Conservation (phyloP, 2,797 vertebrate genomes). For the Notolabrus celidotus region DNA sequence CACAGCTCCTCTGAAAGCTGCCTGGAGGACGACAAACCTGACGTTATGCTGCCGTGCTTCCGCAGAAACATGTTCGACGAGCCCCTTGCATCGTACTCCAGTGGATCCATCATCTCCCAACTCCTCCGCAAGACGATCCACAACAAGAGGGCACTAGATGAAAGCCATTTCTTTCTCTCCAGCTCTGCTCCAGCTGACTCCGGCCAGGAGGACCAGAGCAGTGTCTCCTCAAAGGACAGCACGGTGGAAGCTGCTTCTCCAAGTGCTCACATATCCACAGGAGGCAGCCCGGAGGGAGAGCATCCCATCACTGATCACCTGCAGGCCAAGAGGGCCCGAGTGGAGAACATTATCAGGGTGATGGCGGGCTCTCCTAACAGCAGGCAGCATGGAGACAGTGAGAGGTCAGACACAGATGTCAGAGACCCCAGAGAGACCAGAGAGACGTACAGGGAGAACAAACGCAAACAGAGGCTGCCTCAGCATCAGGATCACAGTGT, state of each 20-base stretch:
- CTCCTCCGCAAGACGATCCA: conserved; percentile 85
- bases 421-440: conserved; percentile 74
- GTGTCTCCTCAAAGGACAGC: conserved; percentile 79
- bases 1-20: conserved; percentile 75
- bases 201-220: conserved; percentile 79
- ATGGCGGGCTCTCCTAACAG: conserved; percentile 88
- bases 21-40: conserved; percentile 78
- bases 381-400: conserved; percentile 68
- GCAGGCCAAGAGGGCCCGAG: conserved; percentile 92
- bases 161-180: conserved; percentile 80
- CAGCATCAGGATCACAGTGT: conserved; percentile 84
- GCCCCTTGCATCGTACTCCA: conserved; percentile 77
- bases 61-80: conserved; percentile 82
- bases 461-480: conserved; percentile 89
- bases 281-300: conserved; percentile 72
- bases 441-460: conserved; percentile 84
- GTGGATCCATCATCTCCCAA: conserved; percentile 84
- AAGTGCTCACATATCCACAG: conserved; percentile 60
- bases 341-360: conserved; percentile 93
- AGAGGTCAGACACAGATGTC: conserved; percentile 63
- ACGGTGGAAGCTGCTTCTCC: conserved; percentile 71
- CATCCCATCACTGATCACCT: conserved; percentile 85
- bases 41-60: conserved; percentile 83
- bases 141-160: conserved; percentile 79
- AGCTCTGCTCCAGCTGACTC: conserved; percentile 71